These are phyloP conservation scores for Myotis findleyi DNA, from an alignment of 2,797 vertebrate genomes.

Conservation along the genomic window DNA sequence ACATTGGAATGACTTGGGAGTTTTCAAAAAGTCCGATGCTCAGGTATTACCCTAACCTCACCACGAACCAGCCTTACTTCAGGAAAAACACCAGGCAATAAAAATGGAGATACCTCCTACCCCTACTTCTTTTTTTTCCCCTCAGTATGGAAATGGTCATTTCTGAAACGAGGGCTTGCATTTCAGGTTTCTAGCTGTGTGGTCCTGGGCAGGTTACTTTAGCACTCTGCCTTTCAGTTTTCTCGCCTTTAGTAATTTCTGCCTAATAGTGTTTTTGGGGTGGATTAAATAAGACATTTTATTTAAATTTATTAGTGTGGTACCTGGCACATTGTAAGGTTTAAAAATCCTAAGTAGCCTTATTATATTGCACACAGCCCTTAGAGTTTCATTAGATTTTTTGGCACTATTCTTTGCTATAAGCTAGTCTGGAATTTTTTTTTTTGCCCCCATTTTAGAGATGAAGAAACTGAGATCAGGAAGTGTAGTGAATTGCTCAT, in stretches of 20 bases:
- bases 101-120: background rate
- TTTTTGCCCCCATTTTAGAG: background rate
- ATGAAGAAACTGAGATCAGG: background rate
- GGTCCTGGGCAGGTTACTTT: background rate
- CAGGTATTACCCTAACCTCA: background rate
- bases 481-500: background rate
- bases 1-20: background rate
- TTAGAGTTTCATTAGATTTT: conserved; percentile 18
- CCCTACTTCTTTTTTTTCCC: fast-evolving
- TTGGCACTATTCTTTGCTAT: background rate
- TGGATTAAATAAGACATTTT: conserved; percentile 49
- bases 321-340: background rate
- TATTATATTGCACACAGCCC: background rate
- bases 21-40: background rate
- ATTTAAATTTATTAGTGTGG: background rate
- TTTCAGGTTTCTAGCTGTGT: background rate
- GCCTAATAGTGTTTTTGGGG: background rate
- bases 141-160: background rate
- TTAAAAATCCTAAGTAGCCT: background rate
- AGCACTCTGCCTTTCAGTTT: conserved; percentile 25
- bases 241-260: conserved; percentile 2
- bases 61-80: background rate
- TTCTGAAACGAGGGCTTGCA: conserved; percentile 35
- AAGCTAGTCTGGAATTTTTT: background rate
- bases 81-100: conserved; percentile 22